Evolutionary conservation across 2,113 vertebrate genomes (phyloP).

Genomic region (Chaetorhynchus papuensis): DNA sequence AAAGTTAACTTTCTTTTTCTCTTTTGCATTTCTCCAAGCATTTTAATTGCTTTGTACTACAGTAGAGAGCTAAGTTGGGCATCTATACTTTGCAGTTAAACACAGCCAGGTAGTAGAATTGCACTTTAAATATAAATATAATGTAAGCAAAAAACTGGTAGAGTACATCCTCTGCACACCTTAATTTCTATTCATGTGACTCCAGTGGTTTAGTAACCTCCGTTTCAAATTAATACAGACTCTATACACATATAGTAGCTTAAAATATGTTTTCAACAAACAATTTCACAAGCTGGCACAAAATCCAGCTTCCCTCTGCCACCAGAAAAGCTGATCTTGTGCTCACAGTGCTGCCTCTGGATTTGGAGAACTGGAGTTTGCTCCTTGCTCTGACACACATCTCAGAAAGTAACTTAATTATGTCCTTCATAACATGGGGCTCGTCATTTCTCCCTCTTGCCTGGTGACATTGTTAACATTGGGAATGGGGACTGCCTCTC

Average conservation of each 20-base stretch:
- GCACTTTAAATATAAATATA: neutral
- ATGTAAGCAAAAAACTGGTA: neutral
- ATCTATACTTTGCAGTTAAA: neutral
- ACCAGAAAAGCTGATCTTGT: neutral
- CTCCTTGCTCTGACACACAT: fast-evolving
- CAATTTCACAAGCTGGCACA: neutral
- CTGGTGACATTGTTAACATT: neutral
- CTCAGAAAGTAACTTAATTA: neutral
- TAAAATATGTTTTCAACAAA: neutral
- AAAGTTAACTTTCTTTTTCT: neutral
- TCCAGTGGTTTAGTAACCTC: neutral
- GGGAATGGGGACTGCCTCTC: neutral
- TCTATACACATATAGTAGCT: neutral
- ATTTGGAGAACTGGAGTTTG: neutral
- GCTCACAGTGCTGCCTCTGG: neutral
- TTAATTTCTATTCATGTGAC: neutral
- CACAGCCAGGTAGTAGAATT: neutral
- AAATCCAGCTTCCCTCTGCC: neutral
- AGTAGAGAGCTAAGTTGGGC: neutral
- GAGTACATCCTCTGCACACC: neutral
- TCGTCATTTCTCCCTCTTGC: neutral
- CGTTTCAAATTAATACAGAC: neutral
- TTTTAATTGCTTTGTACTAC: neutral
- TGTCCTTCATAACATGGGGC: neutral
- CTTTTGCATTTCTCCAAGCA: neutral